Conservation (phyloP, 2,888 invertebrate genomes). For the Andrena marginata region DNA sequence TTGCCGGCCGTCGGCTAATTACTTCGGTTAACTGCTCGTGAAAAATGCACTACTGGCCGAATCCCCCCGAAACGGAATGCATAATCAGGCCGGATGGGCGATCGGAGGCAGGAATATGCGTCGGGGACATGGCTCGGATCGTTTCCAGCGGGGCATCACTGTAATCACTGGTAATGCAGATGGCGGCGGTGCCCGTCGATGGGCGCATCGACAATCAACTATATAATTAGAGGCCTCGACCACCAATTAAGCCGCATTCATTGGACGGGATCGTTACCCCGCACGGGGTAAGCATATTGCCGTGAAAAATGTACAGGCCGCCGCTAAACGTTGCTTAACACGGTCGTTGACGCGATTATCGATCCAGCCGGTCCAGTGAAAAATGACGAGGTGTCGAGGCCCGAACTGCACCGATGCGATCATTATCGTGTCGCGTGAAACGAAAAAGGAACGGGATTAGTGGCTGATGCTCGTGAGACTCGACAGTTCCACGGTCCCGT, state of each 20-base stretch:
- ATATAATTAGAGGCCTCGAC: conserved; percentile 78
- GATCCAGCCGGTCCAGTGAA: conserved; percentile 28
- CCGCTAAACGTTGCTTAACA: conserved; percentile 64
- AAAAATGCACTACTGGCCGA: conserved; percentile 75
- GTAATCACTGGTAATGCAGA: conserved; percentile 81
- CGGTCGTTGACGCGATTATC: conserved; percentile 61
- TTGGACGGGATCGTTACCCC: conserved; percentile 53
- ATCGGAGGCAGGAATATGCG: conserved; percentile 54
- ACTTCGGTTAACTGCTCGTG: conserved; percentile 73
- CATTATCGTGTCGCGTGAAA: conserved; percentile 22
- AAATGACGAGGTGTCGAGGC: conserved; percentile 25
- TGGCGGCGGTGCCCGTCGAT: conserved; percentile 75
- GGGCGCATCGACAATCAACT: conserved; percentile 78
- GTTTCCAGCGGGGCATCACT: conserved; percentile 73
- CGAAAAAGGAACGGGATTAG: not conserved
- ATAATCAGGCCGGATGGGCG: conserved; percentile 72
- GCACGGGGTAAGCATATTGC: conserved; percentile 51
- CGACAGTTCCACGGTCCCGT: not conserved
- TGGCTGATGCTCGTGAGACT: not conserved
- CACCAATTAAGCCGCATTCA: conserved; percentile 79
- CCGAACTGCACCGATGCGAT: conserved; percentile 11
- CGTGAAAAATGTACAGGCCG: conserved; percentile 62
- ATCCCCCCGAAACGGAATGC: conserved; percentile 77
- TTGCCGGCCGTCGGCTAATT: conserved; percentile 72
- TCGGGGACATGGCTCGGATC: conserved; percentile 44